Evolutionary conservation across 2,888 invertebrate species (phyloP).

Genomic region (Dione vanillae): DNA sequence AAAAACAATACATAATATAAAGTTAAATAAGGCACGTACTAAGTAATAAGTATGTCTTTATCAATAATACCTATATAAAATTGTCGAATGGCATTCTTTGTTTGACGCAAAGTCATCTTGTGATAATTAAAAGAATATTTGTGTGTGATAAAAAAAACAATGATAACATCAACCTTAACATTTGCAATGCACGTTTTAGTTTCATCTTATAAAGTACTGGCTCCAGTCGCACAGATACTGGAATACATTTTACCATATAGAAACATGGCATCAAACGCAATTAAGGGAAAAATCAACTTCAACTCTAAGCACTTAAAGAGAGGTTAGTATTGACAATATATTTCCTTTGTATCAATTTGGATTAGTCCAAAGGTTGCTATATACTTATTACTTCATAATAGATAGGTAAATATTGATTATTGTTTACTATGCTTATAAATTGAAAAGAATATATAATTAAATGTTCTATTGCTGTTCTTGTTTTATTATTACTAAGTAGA

Average conservation of each 20-base stretch:
- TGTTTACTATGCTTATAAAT: too few species aligned
- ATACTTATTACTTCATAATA: too few species aligned
- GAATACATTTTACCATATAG: conserved; percentile 61
- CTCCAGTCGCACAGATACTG: conserved; percentile 58
- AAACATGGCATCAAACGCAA: conserved; percentile 60
- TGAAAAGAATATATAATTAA: too few species aligned
- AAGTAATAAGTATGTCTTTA: background rate
- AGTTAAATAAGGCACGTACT: background rate
- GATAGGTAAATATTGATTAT: too few species aligned
- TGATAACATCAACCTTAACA: conserved; percentile 53
- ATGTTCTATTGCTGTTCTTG: too few species aligned
- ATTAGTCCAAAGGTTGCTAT: too few species aligned
- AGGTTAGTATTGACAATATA: conserved; percentile 58
- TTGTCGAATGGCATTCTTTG: background rate
- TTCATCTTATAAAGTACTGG: conserved; percentile 54
- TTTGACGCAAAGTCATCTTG: conserved; percentile 7
- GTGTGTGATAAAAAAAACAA: conserved; percentile 38
- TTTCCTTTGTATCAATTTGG: conserved; percentile 19
- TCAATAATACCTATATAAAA: background rate
- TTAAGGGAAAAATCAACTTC: conserved; percentile 62
- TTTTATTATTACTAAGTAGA: too few species aligned
- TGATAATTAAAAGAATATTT: conserved; percentile 9
- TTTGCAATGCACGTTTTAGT: conserved; percentile 55
- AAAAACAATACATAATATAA: background rate
- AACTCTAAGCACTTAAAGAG: conserved; percentile 71